These are phyloP conservation scores for Orgyia antiqua DNA, from an alignment of 2,888 invertebrate genomes.

Conservation along the genomic window DNA sequence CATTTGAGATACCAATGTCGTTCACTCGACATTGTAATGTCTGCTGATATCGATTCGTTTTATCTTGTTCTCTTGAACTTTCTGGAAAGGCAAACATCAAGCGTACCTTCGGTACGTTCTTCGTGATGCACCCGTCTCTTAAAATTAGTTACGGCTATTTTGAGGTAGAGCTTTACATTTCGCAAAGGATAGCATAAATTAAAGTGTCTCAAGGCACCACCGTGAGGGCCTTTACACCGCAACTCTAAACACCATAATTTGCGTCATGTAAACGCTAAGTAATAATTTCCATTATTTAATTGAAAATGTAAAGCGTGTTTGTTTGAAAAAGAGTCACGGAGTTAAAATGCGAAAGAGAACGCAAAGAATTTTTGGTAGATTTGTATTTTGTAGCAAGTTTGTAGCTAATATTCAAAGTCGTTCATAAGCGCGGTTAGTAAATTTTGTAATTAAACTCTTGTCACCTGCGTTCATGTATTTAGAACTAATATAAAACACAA, in stretches of 20 bases:
- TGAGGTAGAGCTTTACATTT: constrained; percentile 35
- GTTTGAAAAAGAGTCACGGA: no score
- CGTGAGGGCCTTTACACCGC: constrained; percentile 43
- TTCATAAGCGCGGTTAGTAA: no score
- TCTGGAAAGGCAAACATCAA: constrained; percentile 9
- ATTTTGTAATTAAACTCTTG: no score
- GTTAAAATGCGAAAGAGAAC: no score
- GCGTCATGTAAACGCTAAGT: constrained; percentile 31
- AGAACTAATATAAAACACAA: no score
- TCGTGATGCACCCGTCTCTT: constrained; percentile 44
- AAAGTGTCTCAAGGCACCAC: constrained; percentile 47
- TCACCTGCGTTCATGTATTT: no score
- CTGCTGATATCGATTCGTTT: constrained; percentile 9
- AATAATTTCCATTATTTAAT: no score
- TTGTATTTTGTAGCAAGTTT: no score
- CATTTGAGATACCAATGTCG: constrained; percentile 41
- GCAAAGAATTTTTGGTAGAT: no score
- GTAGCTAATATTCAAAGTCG: no score
- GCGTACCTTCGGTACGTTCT: constrained; percentile 12
- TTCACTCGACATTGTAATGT: constrained; percentile 27
- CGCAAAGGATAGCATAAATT: constrained; percentile 44
- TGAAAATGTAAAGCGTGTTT: no score
- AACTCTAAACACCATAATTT: constrained; percentile 44
- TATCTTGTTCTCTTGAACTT: constrained; percentile 11
- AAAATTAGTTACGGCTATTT: constrained; percentile 54